These are phyloP conservation scores for Sprattus sprattus DNA, from an alignment of 2,113 vertebrate species.

Conservation along the genomic window DNA sequence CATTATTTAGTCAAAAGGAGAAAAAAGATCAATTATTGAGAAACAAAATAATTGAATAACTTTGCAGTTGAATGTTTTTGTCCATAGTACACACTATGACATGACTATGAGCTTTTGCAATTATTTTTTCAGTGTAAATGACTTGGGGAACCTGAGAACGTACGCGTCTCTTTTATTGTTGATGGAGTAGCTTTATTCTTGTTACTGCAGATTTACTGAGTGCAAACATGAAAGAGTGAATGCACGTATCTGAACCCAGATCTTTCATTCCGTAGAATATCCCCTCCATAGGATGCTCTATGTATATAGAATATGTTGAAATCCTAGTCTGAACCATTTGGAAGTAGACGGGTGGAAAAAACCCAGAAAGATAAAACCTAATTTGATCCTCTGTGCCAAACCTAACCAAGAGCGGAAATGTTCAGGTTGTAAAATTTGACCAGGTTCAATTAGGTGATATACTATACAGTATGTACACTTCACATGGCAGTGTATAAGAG, in stretches of 20 bases:
- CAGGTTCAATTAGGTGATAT: background rate
- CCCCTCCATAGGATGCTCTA: background rate
- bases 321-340: conserved; percentile 47
- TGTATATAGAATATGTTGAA: conserved; percentile 37
- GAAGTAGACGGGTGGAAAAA: conserved; percentile 6
- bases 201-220: conserved; percentile 31
- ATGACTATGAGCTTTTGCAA: conserved; percentile 54
- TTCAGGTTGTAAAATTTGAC: background rate
- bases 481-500: background rate
- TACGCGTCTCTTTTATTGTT: conserved; percentile 56
- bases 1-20: conserved; percentile 19
- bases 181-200: conserved; percentile 45
- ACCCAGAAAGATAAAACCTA: background rate
- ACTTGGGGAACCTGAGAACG: conserved; percentile 50
- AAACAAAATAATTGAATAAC: conserved; percentile 40
- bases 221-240: conserved; percentile 25
- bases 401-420: background rate
- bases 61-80: conserved; percentile 62
- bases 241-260: conserved; percentile 34
- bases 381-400: background rate
- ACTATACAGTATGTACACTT: background rate
- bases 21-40: conserved; percentile 42
- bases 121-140: conserved; percentile 57
- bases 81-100: conserved; percentile 53
- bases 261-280: background rate